Evolutionary conservation across 2,888 invertebrate genomes (phyloP).

Genomic region (Philopedon plagiatum): DNA sequence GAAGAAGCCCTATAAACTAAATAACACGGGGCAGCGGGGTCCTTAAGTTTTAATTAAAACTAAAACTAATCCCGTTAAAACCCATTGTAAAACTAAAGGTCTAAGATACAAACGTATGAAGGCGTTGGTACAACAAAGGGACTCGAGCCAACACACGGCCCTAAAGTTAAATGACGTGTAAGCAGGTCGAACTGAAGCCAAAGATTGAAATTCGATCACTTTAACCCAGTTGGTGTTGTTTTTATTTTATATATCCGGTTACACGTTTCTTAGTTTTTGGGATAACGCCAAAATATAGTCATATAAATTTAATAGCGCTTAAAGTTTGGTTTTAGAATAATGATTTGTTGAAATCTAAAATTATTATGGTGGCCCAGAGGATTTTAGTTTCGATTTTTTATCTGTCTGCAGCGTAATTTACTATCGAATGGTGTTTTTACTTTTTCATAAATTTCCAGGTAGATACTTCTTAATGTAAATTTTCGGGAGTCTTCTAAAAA

Average conservation of each 20-base stretch:
- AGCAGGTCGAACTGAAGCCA: constrained; percentile 27
- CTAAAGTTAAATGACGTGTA: constrained; percentile 33
- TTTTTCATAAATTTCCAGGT: too few relatives aligned
- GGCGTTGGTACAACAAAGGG: constrained; percentile 8
- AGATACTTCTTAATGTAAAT: too few relatives aligned
- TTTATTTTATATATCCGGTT: neutral
- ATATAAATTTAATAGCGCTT: neutral
- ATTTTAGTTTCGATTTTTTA: too few relatives aligned
- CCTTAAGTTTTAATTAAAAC: too few relatives aligned
- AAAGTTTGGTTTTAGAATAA: neutral
- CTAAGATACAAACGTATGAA: neutral
- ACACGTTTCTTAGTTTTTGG: neutral
- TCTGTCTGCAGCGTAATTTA: too few relatives aligned
- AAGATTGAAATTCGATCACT: constrained; percentile 25
- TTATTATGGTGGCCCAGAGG: neutral
- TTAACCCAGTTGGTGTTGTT: neutral
- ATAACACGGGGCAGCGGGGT: too few relatives aligned
- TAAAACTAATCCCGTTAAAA: too few relatives aligned
- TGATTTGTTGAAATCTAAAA: neutral
- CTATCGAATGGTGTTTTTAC: too few relatives aligned
- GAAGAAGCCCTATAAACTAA: too few relatives aligned
- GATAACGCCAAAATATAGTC: neutral
- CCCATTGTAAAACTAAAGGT: too few relatives aligned
- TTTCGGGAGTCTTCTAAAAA: too few relatives aligned
- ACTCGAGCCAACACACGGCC: constrained; percentile 14